Percentiles rank a stretch among this genome's conserved stretches.
phyloP scores from a whole-genome alignment of 1,140 invertebrate species.

The Acromyrmex echinatior region DNA sequence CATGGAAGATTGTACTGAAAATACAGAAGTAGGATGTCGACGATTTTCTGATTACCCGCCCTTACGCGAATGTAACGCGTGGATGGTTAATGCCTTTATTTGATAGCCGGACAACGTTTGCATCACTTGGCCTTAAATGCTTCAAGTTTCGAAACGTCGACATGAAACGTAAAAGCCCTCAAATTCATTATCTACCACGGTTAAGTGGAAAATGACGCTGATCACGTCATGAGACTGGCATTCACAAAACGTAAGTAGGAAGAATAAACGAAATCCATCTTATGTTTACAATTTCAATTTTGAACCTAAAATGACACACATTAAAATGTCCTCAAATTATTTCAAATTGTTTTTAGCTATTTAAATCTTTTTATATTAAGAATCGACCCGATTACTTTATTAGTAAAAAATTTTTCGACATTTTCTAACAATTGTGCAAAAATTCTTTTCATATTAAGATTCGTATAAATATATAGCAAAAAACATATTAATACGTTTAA shows the following conservation, averaged over 20 bases:
- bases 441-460: background rate
- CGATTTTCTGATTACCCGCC: slow-evolving; percentile 75
- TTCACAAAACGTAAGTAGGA: background rate
- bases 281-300: background rate
- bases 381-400: background rate
- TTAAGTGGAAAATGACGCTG: slow-evolving; percentile 69
- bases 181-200: slow-evolving; percentile 66
- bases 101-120: slow-evolving; percentile 27
- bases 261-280: slow-evolving; percentile 14
- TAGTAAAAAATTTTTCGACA: too few relatives aligned
- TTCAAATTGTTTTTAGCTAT: background rate
- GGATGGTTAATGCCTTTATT: slow-evolving; percentile 50
- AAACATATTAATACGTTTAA: background rate
- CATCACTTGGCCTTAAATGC: slow-evolving; percentile 32
- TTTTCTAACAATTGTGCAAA: background rate
- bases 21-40: slow-evolving; percentile 74
- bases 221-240: slow-evolving; percentile 18
- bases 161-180: slow-evolving; percentile 61
- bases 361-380: background rate
- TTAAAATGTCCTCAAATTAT: background rate
- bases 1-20: slow-evolving; percentile 20
- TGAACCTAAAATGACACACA: background rate
- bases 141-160: slow-evolving; percentile 49
- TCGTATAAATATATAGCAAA: background rate
- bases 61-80: slow-evolving; percentile 26